Base-by-base conservation (phyloP, 2,888 invertebrate genomes). In the Drosophila mayaguana region DNA sequence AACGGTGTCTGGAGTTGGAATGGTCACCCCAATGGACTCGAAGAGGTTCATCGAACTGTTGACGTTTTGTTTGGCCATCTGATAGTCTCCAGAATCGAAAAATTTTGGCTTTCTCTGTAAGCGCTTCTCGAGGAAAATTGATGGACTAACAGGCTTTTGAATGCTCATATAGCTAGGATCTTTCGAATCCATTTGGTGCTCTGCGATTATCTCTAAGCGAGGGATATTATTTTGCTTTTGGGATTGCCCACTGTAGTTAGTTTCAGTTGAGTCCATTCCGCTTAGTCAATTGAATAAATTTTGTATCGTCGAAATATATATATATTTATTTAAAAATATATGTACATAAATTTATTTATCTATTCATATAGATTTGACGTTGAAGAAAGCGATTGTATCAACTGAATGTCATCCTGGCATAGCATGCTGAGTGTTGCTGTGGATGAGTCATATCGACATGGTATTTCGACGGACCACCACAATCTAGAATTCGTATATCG, bases 61-160 rank as follows among this genome's bases (percentile, higher is more conserved):
- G 63, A 95, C 94, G 90, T 96, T 95, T 92, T 99, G 98, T 93
- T 98, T 98, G 32, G 99, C 98, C 99, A 99, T 99, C 94, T 99
- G 98, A 94, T 99, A 99, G 93, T 99, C 99, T 18, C 99, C 99
- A 45, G 99, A 99, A 93, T 99, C 99, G 92, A 99, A 99, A 94
- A 97, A 99, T 99, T 99, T 96, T 98, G 98, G 96, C 97, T 98
- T 98, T 94, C 98, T 98, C 45, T 97, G 97, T 82, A 98, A 94
- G 90, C 98, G 95, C 91, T 98, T 98, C 92, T 98, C 98, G 78
- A 99, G 93, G 91, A 99, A 97, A 28, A 97, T 96, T 3, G 98
- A 98, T 92, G 97, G 97, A 7, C 97, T 97, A 56, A 93, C 93
- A 2, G 95, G 96, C 12, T 96, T 96, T 51, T 95, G 93, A 72